phyloP scores from a whole-genome alignment of 2,888 invertebrate species.

The Cheilosia impressa region DNA sequence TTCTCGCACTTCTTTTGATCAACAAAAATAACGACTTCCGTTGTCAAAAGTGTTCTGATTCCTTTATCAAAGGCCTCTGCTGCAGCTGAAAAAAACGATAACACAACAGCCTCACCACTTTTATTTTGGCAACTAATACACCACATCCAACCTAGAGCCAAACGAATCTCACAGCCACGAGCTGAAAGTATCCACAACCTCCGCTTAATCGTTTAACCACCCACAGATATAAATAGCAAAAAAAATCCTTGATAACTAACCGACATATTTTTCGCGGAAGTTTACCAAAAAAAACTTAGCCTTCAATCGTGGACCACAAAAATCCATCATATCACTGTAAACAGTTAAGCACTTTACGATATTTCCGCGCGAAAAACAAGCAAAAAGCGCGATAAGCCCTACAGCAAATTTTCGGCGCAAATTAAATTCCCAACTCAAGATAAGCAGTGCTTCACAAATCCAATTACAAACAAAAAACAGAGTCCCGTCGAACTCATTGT shows the following conservation, averaged over 20 bases:
- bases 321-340: constrained; percentile 26
- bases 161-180: background rate
- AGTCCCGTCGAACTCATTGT: constrained; percentile 9
- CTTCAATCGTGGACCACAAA: constrained; percentile 43
- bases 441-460: constrained; percentile 27
- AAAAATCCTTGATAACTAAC: background rate
- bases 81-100: too few relatives aligned
- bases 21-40: too few relatives aligned
- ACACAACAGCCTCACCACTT: too few relatives aligned
- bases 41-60: too few relatives aligned
- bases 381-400: constrained; percentile 30
- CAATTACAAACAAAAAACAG: constrained; percentile 24
- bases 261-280: constrained; percentile 38
- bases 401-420: constrained; percentile 29
- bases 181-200: background rate
- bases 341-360: background rate
- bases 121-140: too few relatives aligned
- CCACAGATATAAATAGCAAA: background rate
- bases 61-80: too few relatives aligned
- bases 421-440: constrained; percentile 17
- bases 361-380: background rate
- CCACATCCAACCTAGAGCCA: background rate
- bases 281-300: constrained; percentile 8
- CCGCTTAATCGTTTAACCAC: constrained; percentile 5
- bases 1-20: background rate